phyloP scores from a whole-genome alignment of 2,113 vertebrate species.

The Grantiella picta region DNA sequence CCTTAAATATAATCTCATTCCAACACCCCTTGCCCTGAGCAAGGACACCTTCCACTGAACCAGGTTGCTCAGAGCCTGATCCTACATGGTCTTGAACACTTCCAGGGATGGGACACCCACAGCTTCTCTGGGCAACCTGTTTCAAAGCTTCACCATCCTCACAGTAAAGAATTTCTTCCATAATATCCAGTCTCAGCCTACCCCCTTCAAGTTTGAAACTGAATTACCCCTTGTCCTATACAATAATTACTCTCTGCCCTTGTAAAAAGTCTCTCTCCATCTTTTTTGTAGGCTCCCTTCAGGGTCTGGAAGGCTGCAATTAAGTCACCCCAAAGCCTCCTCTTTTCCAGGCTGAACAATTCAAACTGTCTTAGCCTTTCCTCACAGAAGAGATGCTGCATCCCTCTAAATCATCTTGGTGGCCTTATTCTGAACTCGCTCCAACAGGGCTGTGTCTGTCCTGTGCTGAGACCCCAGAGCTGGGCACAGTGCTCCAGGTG shows the following conservation, averaged over 20 bases:
- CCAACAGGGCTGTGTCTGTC: background rate
- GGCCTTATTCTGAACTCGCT: background rate
- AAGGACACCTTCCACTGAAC: background rate
- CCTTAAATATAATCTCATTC: background rate
- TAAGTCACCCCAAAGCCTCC: background rate
- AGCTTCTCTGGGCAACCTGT: background rate
- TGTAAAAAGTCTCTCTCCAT: background rate
- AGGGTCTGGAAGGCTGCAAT: too few relatives aligned
- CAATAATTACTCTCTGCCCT: background rate
- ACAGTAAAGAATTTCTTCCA: background rate
- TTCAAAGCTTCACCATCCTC: background rate
- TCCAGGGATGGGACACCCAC: background rate
- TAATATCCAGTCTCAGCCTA: background rate
- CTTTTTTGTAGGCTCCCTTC: background rate
- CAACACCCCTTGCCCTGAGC: background rate
- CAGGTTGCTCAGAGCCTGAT: accelerated
- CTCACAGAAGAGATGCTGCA: background rate
- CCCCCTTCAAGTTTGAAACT: background rate
- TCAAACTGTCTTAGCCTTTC: background rate
- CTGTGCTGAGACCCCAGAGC: background rate
- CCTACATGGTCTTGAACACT: accelerated
- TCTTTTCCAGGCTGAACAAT: background rate
- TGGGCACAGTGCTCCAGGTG: background rate
- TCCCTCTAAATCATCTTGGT: background rate
- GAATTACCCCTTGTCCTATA: background rate